A percentile compares a stretch with the other conserved stretches of the same genome.
phyloP scores from a whole-genome alignment of 2,113 vertebrate species.

The Vulpes vulpes region DNA sequence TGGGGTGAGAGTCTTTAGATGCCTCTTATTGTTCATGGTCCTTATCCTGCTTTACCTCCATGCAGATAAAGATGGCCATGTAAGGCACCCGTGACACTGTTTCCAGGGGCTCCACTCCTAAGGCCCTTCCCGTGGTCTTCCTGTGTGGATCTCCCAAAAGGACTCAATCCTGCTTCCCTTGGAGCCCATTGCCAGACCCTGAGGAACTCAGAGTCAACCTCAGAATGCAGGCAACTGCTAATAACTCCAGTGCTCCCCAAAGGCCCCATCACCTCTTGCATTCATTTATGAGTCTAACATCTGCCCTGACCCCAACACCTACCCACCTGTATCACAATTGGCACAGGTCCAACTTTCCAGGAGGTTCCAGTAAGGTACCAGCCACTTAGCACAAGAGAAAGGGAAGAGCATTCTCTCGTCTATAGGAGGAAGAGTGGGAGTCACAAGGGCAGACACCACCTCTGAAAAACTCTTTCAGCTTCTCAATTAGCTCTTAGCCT shows the following conservation, averaged over 20 bases:
- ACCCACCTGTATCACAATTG: background rate
- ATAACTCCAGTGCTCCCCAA: accelerated
- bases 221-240: background rate
- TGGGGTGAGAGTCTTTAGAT: background rate
- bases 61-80: background rate
- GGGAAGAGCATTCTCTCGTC: background rate
- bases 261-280: background rate
- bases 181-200: accelerated
- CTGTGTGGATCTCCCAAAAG: background rate
- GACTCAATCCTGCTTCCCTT: background rate
- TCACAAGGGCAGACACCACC: background rate
- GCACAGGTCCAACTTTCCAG: background rate
- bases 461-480: background rate
- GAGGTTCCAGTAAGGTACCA: background rate
- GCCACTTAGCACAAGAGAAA: background rate
- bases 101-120: background rate
- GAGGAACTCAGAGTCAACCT: background rate
- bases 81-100: background rate
- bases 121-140: background rate
- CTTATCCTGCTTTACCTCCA: background rate
- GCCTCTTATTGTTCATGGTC: too few species aligned
- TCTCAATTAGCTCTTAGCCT: background rate
- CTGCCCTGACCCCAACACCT: accelerated
- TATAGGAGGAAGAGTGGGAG: accelerated
- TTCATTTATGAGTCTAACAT: background rate